Evolutionary conservation across 1,140 invertebrate species (phyloP).

Genomic region (Cydia fagiglandana): DNA sequence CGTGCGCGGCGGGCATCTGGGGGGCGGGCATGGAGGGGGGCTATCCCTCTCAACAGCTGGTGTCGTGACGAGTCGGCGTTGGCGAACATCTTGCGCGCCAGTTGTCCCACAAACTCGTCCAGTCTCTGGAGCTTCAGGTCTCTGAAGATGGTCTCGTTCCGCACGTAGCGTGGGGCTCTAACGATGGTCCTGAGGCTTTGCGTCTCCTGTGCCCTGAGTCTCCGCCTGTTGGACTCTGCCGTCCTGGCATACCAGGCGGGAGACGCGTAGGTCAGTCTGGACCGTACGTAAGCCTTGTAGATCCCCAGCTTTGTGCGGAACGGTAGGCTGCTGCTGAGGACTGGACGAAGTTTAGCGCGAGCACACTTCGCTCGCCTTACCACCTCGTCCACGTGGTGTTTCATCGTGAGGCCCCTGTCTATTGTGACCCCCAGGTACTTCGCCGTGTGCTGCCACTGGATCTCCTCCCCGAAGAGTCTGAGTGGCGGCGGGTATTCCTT

Average conservation of each 20-base stretch:
- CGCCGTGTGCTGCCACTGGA: too few species aligned
- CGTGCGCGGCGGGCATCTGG: neutral
- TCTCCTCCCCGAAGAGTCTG: too few species aligned
- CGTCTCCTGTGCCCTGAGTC: neutral
- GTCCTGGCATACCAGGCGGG: constrained; percentile 41
- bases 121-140: neutral
- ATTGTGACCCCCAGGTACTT: too few species aligned
- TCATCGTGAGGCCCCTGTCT: too few species aligned
- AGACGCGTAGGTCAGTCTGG: constrained; percentile 40
- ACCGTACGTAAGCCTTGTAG: constrained; percentile 40
- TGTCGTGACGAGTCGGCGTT: neutral
- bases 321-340: too few species aligned
- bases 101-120: neutral
- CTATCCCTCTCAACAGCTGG: neutral
- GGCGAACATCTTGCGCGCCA: neutral
- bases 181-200: neutral
- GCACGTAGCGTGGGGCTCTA: neutral
- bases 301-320: constrained; percentile 33
- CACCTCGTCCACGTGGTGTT: too few species aligned
- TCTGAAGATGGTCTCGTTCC: neutral
- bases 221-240: neutral
- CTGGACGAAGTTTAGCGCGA: too few species aligned
- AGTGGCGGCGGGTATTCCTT: too few species aligned
- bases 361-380: too few species aligned
- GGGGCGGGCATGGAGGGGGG: neutral